Base-by-base conservation (phyloP, 2,888 invertebrate species). In the Acanthosepion pharaonis region DNA sequence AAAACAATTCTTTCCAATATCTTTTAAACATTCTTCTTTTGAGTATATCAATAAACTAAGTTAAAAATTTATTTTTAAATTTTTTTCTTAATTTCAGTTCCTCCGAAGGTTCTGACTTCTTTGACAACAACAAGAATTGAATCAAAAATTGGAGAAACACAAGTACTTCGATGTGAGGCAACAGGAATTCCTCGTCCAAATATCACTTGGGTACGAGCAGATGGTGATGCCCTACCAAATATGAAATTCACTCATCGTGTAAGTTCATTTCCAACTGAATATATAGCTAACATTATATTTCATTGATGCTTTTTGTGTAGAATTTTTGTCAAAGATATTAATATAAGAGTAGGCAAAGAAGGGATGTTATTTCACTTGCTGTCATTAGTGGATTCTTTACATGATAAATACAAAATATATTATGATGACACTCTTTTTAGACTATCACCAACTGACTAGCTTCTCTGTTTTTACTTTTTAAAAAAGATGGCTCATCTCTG, bases 121-220 rank as follows among this genome's bases (percentile, higher is more conserved):
- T 95, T 95, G 15, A 97, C 97, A 11, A 96, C 96, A 28, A 96
- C 96, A 25, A 97, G 96, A 11, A 94, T 96, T 51, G 96, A 96
- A 91, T 95, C 97, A 25, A 95, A 96, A 91, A 96, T 96, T 53
- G 96, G 96, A 11, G 95, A 95, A 11, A 96, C 96, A 91, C 95
- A 96, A 15, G 95, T 94, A 28, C 95, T 97, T 42, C 94, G 94
- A 4, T 97, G 97, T 95, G 95, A 95, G 18, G 97, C 97, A 3
- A 95, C 96, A n/a, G 97, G 97, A 5, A 97, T 96, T 93, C 97
- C 97, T 0, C 94, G 94, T 25, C 97, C 97, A 6, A 97, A 97
- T 95, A 97, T 97, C 78, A 97, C 97, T 4, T 97, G 97, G 97
- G 96, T 96, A 48, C 95, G 97, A 94, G 96, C 97, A 25, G 97